Base-by-base conservation (phyloP, 2,888 invertebrate species). In the Lycia hirtaria region DNA sequence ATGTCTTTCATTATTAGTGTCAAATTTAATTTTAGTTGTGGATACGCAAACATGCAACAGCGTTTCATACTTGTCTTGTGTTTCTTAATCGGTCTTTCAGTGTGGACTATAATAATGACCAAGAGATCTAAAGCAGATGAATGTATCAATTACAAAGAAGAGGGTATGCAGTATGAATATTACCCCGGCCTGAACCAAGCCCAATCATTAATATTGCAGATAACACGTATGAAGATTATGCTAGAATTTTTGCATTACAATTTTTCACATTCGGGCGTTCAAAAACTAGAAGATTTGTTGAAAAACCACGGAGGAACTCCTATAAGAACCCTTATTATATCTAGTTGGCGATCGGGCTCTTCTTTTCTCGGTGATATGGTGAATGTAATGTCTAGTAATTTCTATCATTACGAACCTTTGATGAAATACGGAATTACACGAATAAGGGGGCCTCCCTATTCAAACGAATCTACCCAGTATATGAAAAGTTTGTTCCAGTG, bases 281-380 rank as follows among this genome's bases (percentile, higher is more conserved):
- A 89, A 58, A 93, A 93, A 59, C 80, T 96, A 54, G 91, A 94
- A 49, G 95, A 96, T 71, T 92, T 96, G 71, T 93, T 95, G 2
- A 90, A 95, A 67, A 95, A 95, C 68, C 91, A 93, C 33, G 94
- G 94, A 28, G 97, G 97, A 10, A 92, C 89, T 55, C 97, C 97
- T 2, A 77, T 96, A 55, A 93, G 96, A 62, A 96, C 95, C 80
- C 83, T 97, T 33, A 94, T 97, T 64, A 88, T 97, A 56, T 96
- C 97, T 9, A 97, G 96, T 9, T 97, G 97, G 97, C 93, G 98
- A 68, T 96, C 97, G 3, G 98, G 98, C 2, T 97, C 97, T 22
- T 97, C 97, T 22, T 98, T 97, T 81, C 92, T 97, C 44, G 97
- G 97, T 45, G 97, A 97, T 75, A 94, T 97, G 35, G 80, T 97